These are phyloP conservation scores for Engraulis encrasicolus DNA, from an alignment of 2,113 vertebrate genomes.

Conservation along the genomic window DNA sequence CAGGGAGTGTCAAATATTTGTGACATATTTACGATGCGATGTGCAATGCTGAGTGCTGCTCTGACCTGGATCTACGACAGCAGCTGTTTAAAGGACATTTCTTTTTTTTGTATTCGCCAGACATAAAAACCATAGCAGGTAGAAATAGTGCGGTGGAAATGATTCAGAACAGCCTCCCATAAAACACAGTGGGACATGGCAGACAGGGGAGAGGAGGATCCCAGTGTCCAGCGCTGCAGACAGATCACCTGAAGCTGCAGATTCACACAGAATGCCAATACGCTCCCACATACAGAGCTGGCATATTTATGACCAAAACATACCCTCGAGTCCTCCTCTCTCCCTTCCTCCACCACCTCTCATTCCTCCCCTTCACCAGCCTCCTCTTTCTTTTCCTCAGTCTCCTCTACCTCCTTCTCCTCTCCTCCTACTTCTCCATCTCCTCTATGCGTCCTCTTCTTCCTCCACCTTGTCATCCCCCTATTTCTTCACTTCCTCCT, in stretches of 20 bases:
- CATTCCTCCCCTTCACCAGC: too few species aligned
- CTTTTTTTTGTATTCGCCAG: not conserved
- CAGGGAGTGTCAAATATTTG: too few species aligned
- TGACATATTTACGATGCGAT: not conserved
- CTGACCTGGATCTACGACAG: not conserved
- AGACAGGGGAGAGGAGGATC: not conserved
- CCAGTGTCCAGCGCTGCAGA: not conserved
- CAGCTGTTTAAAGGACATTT: not conserved
- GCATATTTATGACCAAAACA: conserved; percentile 20
- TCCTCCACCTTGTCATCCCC: too few species aligned
- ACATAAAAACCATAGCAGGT: conserved; percentile 16
- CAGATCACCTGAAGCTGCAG: conserved; percentile 4
- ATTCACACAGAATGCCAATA: not conserved
- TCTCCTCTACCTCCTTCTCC: too few species aligned
- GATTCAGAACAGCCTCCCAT: conserved; percentile 9
- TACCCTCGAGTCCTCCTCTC: too few species aligned
- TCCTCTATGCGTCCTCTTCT: too few species aligned
- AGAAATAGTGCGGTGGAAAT: conserved; percentile 7
- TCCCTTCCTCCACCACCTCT: too few species aligned
- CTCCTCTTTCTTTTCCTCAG: too few species aligned
- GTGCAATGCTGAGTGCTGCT: not conserved
- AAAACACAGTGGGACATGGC: conserved; percentile 4
- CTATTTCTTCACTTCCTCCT: too few species aligned
- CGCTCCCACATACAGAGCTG: not conserved
- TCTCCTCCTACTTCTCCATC: too few species aligned